Evolutionary conservation across 2,797 vertebrate genomes (phyloP).

Genomic region (Anguilla obscura): DNA sequence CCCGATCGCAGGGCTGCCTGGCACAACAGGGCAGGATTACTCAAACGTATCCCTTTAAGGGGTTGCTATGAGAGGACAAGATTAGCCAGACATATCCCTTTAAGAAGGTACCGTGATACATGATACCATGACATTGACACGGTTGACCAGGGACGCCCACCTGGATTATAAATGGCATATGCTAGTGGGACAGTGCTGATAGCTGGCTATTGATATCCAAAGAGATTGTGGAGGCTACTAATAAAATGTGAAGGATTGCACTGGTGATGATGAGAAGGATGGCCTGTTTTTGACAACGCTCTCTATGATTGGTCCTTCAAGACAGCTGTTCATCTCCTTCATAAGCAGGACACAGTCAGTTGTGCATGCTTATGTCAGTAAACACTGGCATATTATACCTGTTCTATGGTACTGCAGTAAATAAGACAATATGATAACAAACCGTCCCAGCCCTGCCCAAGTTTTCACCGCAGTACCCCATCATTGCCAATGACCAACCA

Average conservation of each 20-base stretch:
- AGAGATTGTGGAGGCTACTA: background rate
- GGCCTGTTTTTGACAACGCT: background rate
- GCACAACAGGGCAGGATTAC: background rate
- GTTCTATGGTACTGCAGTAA: too few species aligned
- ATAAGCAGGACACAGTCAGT: background rate
- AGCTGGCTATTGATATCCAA: background rate
- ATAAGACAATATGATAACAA: too few species aligned
- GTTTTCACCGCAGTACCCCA: background rate
- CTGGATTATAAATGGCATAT: background rate
- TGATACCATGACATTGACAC: background rate
- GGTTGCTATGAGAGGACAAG: background rate
- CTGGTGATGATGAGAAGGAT: background rate
- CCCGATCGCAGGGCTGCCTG: background rate
- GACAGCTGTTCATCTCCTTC: background rate
- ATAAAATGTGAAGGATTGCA: background rate
- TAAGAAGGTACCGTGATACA: background rate
- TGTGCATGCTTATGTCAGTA: too few species aligned
- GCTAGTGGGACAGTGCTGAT: background rate
- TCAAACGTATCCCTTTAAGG: conserved; percentile 4
- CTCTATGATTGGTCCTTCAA: background rate
- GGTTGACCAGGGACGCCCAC: background rate
- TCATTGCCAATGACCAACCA: background rate
- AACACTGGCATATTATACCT: too few species aligned
- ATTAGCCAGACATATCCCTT: background rate
- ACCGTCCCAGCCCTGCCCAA: background rate